Base-by-base conservation (phyloP, 2,113 vertebrate genomes). In the Indicator indicator region DNA sequence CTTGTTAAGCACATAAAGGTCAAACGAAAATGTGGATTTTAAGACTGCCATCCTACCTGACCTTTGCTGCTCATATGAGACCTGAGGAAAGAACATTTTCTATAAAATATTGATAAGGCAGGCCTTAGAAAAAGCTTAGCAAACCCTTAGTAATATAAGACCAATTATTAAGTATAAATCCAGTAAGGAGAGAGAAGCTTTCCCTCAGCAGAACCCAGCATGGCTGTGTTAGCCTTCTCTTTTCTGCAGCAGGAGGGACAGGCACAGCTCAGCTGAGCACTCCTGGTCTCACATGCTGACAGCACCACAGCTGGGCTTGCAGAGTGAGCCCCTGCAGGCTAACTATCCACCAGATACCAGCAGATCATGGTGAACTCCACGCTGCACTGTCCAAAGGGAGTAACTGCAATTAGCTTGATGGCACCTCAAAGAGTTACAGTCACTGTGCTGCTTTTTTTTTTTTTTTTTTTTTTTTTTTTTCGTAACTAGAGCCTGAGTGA, bases 1-100 rank as follows among this genome's bases (percentile, higher is more conserved):
- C 69, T 91, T 79, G 40, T 80, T 95, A 89, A 73, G 59, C 83
- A 81, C 3, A 56, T 55, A 93, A 89, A 95, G 77, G 89, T 93
- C 86, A 78, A 86, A 92, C 12, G 59, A 85, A 90, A 95, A 77
- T 18, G 52, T 54, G 69, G 52, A 60, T 77, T 90, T 95, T 81
- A 78, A 68, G 58, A 27, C 33, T 75, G 67, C 56, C 33, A 64
- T 55, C 4, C 1, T 63, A 72, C n/a, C 59, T 89, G 94, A 78
- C 81, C 87, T 87, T 90, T 87, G 62, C 70, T 2, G 1, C 54
- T 74, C 19, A 0, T 11, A 32, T 1, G 1, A 60, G 58, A 23
- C 62, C 60, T 68, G 21, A 52, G 60, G 46, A 90, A 89, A 89
- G 48, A 94, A 90, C 33, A 72, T 89, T 74, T 92, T 72, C 69